These are phyloP conservation scores for Oxygymnocypris stewartii DNA, from an alignment of 2,113 vertebrate species.

Conservation along the genomic window DNA sequence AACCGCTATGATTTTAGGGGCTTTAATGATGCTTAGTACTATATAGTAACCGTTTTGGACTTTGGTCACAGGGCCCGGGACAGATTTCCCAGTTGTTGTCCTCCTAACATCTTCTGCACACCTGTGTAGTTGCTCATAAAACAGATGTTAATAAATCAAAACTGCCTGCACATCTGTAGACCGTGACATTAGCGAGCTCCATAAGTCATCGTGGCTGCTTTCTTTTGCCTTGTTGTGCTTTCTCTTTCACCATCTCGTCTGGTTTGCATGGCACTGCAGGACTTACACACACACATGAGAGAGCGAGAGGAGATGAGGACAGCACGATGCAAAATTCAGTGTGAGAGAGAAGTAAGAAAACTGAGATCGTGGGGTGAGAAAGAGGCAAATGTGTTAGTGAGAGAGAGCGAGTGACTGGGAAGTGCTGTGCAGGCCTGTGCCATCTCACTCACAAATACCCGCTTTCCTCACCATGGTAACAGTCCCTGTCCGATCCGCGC, in stretches of 20 bases:
- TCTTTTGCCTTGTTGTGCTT: not conserved
- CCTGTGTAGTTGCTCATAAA: not conserved
- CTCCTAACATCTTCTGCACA: not conserved
- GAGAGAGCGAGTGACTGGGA: not conserved
- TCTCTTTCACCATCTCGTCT: not conserved
- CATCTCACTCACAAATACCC: not conserved
- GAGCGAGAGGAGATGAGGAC: not conserved
- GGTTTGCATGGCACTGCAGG: not conserved
- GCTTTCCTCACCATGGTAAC: conserved; percentile 30
- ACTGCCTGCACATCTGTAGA: not conserved
- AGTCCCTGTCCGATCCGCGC: not conserved
- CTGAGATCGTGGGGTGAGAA: not conserved
- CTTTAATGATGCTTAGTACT: not conserved
- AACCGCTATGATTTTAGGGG: not conserved
- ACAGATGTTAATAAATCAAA: not conserved
- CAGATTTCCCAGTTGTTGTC: not conserved
- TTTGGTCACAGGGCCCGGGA: no score
- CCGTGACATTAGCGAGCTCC: no score
- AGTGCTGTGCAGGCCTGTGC: not conserved
- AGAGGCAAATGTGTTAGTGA: not conserved
- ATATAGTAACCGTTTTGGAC: not conserved
- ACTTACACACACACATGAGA: not conserved
- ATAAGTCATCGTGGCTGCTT: not conserved
- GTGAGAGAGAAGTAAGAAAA: not conserved
- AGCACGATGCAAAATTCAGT: not conserved